phyloP scores from a whole-genome alignment of 2,797 vertebrate species.

The Allobates femoralis region DNA sequence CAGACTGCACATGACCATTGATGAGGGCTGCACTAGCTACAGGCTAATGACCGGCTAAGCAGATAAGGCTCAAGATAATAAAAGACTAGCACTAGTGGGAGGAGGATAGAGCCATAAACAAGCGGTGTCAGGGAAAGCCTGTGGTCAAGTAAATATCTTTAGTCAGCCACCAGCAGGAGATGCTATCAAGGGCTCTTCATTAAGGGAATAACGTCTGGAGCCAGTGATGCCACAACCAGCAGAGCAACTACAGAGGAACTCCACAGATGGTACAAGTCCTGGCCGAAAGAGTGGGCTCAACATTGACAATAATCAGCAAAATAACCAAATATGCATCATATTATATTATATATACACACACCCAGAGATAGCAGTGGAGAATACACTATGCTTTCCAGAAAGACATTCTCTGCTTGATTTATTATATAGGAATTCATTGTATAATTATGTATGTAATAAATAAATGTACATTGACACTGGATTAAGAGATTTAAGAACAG shows the following conservation, averaged over 20 bases:
- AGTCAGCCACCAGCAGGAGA: constrained; percentile 37
- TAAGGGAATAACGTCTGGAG: constrained; percentile 4
- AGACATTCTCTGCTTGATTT: too few species aligned
- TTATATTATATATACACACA: too few species aligned
- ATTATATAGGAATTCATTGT: too few species aligned
- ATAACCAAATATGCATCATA: background rate
- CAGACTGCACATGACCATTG: background rate
- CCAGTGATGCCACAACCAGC: background rate
- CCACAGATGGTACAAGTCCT: background rate
- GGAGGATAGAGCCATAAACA: constrained; percentile 17
- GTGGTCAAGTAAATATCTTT: constrained; percentile 46
- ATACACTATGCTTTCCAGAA: too few species aligned
- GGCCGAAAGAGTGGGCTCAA: background rate
- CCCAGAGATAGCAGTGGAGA: background rate
- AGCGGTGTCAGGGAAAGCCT: constrained; percentile 13
- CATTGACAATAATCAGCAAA: background rate
- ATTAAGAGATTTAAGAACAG: too few species aligned
- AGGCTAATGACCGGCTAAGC: constrained; percentile 37
- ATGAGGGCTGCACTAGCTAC: background rate
- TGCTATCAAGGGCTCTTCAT: constrained; percentile 26
- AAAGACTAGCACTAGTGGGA: constrained; percentile 43
- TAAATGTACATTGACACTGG: too few species aligned
- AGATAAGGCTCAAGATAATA: constrained; percentile 52
- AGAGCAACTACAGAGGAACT: constrained; percentile 17
- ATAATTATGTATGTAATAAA: too few species aligned